Evolutionary conservation across 2,888 invertebrate genomes (phyloP), one percentile per base, ranked within the genome.

Genomic region (Chaetoderma sp.): DNA sequence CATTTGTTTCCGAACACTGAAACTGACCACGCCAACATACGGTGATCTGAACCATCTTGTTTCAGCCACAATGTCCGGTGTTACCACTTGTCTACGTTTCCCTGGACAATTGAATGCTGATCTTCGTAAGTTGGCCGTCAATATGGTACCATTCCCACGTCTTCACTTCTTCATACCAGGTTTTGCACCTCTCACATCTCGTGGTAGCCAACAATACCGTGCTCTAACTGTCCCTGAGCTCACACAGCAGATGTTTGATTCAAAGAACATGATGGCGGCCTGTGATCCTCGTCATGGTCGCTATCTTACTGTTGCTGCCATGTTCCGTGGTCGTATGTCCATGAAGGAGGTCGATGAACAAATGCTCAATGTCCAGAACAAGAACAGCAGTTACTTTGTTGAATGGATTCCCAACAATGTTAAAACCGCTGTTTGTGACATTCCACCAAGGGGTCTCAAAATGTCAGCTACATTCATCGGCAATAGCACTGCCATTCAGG

Each of bases 201-300:
- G 84, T 54, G 84, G 83, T 45, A 79, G 79, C 70, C 83, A 84
- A 71, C 85, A 83, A 70, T 85, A 83, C 76, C 76, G 83, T 60
- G 83, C 83, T 60, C 77, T 84, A 23, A 82, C 83, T 8, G 84
- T 84, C 27, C 83, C 83, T 47, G 83, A 84, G 68, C 79, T 84
- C 55, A 84, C 83, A 45, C 84, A 84, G 71, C 74, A 93, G 88
- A 92, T 93, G 91, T 96, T 96, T 88, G 96, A 96, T 88, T 94
- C 96, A 76, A 96, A 95, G 89, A 96, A 96, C 89, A 96, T 95
- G 95, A 96, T 96, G 95, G 95, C 95, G 57, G 96, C 95, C 10
- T 95, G 95, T 86, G 95, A 96, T 88, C 96, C 96, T 1, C 90
- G 95, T 67, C 95, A 95, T 88, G 95, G 95, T 27, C 91, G 95